These are phyloP conservation scores for Oxycera nigricornis DNA, from an alignment of 2,888 invertebrate species.

Conservation along the genomic window DNA sequence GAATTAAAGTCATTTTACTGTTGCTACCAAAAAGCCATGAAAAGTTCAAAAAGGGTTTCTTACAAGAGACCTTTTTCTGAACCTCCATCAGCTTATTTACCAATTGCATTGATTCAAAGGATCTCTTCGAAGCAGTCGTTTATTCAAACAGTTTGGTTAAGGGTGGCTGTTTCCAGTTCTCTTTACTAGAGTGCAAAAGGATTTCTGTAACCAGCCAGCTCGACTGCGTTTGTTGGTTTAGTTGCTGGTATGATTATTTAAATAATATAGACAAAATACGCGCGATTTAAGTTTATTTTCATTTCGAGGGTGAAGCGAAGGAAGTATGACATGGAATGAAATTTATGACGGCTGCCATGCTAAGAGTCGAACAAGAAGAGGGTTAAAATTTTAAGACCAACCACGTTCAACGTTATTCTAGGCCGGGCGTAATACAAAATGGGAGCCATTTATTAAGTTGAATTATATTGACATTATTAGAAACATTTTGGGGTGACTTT, in stretches of 20 bases:
- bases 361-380: not conserved
- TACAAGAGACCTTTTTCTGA: not conserved
- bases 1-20: not conserved
- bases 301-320: not conserved
- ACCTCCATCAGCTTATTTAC: not conserved
- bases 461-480: slow-evolving; percentile 35
- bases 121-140: too few species aligned
- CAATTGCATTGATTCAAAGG: too few species aligned
- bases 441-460: slow-evolving; percentile 32
- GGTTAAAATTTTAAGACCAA: not conserved
- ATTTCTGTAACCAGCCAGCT: not conserved
- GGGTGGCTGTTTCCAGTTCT: too few species aligned
- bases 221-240: not conserved
- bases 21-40: not conserved
- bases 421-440: slow-evolving; percentile 18
- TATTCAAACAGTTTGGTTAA: too few species aligned
- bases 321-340: not conserved
- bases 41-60: slow-evolving; percentile 8
- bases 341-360: not conserved
- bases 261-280: slow-evolving; percentile 18
- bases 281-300: slow-evolving; percentile 10
- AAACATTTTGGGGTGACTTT: not conserved
- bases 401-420: not conserved
- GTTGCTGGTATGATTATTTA: slow-evolving; percentile 1
- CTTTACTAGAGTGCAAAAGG: not conserved